Evolutionary conservation across 2,888 invertebrate species (phyloP), one percentile per base, ranked within the genome.

Genomic region (Drosophila mettleri): DNA sequence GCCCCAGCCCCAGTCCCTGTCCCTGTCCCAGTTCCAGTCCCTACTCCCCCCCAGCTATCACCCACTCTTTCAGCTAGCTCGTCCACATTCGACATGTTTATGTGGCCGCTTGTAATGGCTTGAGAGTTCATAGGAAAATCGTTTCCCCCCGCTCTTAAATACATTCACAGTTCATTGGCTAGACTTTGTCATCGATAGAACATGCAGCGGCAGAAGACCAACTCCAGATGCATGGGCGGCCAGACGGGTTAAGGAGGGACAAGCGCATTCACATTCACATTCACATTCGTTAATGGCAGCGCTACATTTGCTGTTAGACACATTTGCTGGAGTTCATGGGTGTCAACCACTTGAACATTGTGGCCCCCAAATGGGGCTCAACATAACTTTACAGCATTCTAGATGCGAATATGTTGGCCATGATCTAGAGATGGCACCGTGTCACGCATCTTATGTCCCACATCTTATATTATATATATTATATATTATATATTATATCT

Each of bases 331-430:
- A 60, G 74, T 74, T 74, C 76, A 76, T 29, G 82, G 53, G 79
- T 80, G 80, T 80, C 80, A 74, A 71, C 66, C 85, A 80, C 85
- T 80, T 80, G 82, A 76, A 46, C 76, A 66, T 24, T 53, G 43
- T 59, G 71, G 71, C 62, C 71, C 76, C 71, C 74, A 62, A 75
- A 75, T 70, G 58, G 52, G 39, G 43, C 46, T 43, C 38, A 20
- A 22, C 70, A 51, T 48, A 62, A 59, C 65, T 75, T 61, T 20
- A 39, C 61, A 75, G 61, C 55, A 38, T 58, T 52, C 41, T 9
- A 22, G 29, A 54, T 55, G 45, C 29, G 49, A 36, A 60, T 39
- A 58, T 48, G 43, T 53, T 24, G 7, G 36, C 31, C 8, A 45
- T 8, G 43, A 39, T 18, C n/a, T 45, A 53, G 53, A 34, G 63